Conservation (phyloP, 1,140 invertebrate species). For the Anagrus nilaparvatae region DNA sequence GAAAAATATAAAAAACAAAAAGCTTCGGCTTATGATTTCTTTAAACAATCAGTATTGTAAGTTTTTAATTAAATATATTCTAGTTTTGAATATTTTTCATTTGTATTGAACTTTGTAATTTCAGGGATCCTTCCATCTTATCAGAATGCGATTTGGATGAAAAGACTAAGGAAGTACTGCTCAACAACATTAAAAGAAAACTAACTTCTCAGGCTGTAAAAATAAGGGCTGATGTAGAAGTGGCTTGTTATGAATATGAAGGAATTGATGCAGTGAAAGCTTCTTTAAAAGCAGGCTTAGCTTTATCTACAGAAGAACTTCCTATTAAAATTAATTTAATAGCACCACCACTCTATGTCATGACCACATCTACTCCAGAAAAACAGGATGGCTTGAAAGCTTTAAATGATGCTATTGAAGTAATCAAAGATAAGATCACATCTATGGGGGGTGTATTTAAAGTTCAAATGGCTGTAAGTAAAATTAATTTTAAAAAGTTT, state of each 20-base stretch:
- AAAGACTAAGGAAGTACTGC: conserved; percentile 81
- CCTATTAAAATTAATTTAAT: conserved; percentile 99
- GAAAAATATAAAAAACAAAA: conserved; percentile 88
- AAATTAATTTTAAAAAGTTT: not conserved
- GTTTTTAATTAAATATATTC: conserved; percentile 30
- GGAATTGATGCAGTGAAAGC: conserved; percentile 98
- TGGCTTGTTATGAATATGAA: conserved; percentile 97
- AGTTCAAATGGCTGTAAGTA: conserved; percentile 84
- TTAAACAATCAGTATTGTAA: conserved; percentile 96
- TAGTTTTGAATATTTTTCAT: not conserved
- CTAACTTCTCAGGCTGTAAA: conserved; percentile 97
- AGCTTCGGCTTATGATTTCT: conserved; percentile 92
- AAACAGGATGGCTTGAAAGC: conserved; percentile 85
- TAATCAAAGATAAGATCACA: conserved; percentile 77
- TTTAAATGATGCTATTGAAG: conserved; percentile 79
- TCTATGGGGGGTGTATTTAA: conserved; percentile 85
- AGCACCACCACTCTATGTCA: conserved; percentile 95
- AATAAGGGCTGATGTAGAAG: conserved; percentile 95
- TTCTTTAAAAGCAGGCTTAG: conserved; percentile 85
- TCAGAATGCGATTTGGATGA: conserved; percentile 95
- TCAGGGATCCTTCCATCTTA: conserved; percentile 82
- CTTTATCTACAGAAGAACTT: conserved; percentile 83
- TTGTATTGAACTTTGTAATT: conserved; percentile 25
- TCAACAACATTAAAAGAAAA: conserved; percentile 93
- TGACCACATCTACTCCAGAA: conserved; percentile 96